Conservation (phyloP, 1,140 invertebrate genomes). For the Dendroctonus ponderosae region DNA sequence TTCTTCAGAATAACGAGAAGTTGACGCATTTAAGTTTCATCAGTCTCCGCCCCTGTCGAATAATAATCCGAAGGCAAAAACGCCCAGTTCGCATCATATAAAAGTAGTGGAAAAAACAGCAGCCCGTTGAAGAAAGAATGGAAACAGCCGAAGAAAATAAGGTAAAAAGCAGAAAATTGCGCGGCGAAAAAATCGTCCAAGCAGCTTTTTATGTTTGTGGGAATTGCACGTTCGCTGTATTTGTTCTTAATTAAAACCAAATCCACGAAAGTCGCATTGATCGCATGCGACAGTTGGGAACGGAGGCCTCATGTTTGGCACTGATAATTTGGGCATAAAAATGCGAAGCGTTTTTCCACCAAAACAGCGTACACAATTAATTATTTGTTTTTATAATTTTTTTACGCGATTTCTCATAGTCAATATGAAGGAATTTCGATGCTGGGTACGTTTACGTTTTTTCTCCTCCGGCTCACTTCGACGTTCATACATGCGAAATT, state of each 20-base stretch:
- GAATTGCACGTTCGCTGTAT: constrained; percentile 22
- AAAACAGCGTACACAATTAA: too few species aligned
- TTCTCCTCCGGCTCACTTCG: background rate
- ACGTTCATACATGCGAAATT: constrained; percentile 4
- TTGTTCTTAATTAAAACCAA: constrained; percentile 22
- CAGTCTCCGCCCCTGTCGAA: background rate
- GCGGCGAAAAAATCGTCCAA: constrained; percentile 6
- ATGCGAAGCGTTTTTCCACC: too few species aligned
- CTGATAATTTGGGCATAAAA: too few species aligned
- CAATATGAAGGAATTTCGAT: too few species aligned
- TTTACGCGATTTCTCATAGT: too few species aligned
- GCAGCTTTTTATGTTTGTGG: constrained; percentile 19
- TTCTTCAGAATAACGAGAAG: too few species aligned
- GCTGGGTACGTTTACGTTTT: background rate
- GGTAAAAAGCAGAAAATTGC: constrained; percentile 18
- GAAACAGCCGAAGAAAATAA: constrained; percentile 23
- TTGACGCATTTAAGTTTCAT: too few species aligned
- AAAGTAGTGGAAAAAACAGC: constrained; percentile 10
- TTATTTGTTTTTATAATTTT: too few species aligned
- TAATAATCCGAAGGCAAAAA: constrained; percentile 18
- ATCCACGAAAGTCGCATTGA: constrained; percentile 5
- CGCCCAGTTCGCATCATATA: constrained; percentile 14
- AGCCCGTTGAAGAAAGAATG: constrained; percentile 2
- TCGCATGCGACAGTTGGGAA: constrained; percentile 1
- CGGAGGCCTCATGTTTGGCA: background rate